Evolutionary conservation across 2,797 vertebrate species (phyloP).

Genomic region (Anguilla megastoma): DNA sequence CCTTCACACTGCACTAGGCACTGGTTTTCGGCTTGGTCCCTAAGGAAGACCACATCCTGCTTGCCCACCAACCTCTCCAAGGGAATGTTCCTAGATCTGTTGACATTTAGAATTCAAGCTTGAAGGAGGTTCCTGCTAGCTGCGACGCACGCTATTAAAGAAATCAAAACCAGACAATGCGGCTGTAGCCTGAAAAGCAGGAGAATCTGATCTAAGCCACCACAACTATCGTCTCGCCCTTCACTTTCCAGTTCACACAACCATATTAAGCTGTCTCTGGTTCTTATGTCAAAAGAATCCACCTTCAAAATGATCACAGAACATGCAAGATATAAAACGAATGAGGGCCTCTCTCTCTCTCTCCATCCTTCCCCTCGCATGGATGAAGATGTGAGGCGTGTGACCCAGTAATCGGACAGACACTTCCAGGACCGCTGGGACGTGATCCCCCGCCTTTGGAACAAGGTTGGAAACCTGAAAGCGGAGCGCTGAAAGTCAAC

Average conservation of each 20-base stretch:
- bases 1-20: neutral
- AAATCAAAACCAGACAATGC: neutral
- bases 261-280: neutral
- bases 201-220: conserved; percentile 57
- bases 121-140: conserved; percentile 19
- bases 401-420: conserved; percentile 61
- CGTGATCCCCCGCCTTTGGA: conserved; percentile 57
- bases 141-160: neutral
- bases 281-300: neutral
- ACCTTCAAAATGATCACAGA: neutral
- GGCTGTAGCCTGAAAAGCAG: conserved; percentile 40
- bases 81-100: neutral
- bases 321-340: neutral
- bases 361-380: conserved; percentile 18
- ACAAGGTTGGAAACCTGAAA: conserved; percentile 51
- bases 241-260: neutral
- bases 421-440: conserved; percentile 52
- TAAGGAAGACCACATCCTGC: neutral
- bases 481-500: conserved; percentile 23
- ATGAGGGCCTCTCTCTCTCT: neutral
- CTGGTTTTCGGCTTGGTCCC: neutral
- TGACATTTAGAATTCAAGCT: conserved; percentile 20
- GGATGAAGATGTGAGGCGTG: conserved; percentile 56
- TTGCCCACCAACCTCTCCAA: neutral
- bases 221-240: neutral